Evolutionary conservation across 2,113 vertebrate species (phyloP).

Genomic region (Puffinus mauretanicus): DNA sequence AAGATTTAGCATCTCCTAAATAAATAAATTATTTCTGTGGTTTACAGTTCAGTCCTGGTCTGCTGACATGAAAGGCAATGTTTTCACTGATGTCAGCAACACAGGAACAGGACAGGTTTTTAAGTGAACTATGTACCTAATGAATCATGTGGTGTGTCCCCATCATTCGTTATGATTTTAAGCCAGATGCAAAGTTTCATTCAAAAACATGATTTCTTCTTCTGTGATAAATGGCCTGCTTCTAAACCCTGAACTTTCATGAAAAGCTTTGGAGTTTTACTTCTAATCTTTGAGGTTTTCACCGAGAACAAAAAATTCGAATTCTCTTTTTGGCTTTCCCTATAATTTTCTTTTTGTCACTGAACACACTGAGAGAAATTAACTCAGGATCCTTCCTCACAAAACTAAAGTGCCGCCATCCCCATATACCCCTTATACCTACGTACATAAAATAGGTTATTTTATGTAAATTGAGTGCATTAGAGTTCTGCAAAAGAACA

Average conservation of each 20-base stretch:
- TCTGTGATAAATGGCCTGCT: neutral
- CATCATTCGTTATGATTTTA: neutral
- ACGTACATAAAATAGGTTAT: neutral
- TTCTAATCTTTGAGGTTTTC: neutral
- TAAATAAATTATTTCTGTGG: neutral
- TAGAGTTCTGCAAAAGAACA: neutral
- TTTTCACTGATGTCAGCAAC: slow-evolving; percentile 21
- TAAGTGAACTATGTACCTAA: neutral
- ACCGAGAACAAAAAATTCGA: neutral
- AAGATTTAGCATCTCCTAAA: slow-evolving; percentile 13
- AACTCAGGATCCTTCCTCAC: neutral
- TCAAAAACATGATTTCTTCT: neutral
- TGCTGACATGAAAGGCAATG: neutral
- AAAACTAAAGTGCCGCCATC: neutral
- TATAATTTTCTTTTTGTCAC: neutral
- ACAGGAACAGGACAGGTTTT: neutral
- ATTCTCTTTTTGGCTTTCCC: neutral
- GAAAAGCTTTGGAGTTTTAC: neutral
- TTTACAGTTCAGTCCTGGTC: neutral
- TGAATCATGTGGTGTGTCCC: neutral
- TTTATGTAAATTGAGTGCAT: neutral
- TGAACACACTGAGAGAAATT: neutral
- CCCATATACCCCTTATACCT: neutral
- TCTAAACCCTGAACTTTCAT: neutral
- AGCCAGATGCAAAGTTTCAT: neutral